A percentile compares a stretch with the other conserved stretches of the same genome.
Conservation (phyloP, 2,888 invertebrate species). For the Aricia artaxerxes region DNA sequence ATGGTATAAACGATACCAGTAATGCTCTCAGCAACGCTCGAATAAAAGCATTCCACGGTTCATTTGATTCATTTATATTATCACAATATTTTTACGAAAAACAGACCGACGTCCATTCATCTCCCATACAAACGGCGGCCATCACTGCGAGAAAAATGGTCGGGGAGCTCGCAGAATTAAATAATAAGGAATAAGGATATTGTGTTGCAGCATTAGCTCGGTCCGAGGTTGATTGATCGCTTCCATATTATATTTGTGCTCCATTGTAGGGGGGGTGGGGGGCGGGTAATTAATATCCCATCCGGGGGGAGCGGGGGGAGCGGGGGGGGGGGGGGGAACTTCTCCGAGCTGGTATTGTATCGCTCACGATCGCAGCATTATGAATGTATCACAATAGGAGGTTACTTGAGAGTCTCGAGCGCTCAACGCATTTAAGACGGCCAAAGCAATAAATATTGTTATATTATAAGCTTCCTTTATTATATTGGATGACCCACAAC, state of each 20-base stretch:
- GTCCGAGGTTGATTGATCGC: conserved; percentile 8
- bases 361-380: conserved; percentile 9
- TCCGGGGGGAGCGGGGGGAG: not conserved
- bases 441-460: too few species aligned
- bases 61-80: not conserved
- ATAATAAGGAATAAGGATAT: conserved; percentile 3
- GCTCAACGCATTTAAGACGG: too few species aligned
- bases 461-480: too few species aligned
- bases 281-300: conserved; percentile 18
- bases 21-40: not conserved
- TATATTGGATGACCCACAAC: too few species aligned
- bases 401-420: not conserved
- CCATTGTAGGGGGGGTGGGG: not conserved
- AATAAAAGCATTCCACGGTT: not conserved
- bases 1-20: not conserved
- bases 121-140: not conserved
- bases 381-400: conserved; percentile 10
- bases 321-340: not conserved
- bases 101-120: not conserved
- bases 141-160: conserved; percentile 2
- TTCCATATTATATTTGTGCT: conserved; percentile 17
- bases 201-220: conserved; percentile 7
- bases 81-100: not conserved
- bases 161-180: not conserved
- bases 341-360: conserved; percentile 2